Conservation (phyloP, 2,797 vertebrate species). For the Nannoperca obscura region DNA sequence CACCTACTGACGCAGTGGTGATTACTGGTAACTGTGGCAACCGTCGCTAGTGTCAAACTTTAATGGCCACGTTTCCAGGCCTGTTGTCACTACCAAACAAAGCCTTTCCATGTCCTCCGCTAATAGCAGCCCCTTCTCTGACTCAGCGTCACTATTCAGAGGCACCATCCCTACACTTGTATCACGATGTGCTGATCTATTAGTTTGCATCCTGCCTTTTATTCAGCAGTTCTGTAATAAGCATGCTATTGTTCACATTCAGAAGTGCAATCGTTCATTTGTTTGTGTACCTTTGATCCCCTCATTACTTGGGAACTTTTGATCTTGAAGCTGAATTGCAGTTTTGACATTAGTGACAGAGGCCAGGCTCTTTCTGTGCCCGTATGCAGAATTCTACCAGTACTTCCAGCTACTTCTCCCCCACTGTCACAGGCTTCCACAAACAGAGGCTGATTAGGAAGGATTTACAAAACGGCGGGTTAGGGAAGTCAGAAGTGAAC, state of each 20-base stretch:
- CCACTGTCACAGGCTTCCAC: conserved; percentile 1
- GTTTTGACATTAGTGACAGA: not conserved
- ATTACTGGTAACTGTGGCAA: conserved; percentile 72
- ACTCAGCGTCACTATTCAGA: conserved; percentile 39
- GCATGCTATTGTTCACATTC: not conserved
- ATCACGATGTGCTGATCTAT: not conserved
- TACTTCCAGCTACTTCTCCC: not conserved
- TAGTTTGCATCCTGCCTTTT: not conserved
- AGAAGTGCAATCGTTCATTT: not conserved
- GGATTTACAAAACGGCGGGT: conserved; percentile 23
- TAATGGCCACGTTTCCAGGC: conserved; percentile 64
- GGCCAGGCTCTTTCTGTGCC: not conserved
- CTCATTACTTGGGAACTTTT: not conserved
- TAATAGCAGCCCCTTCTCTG: conserved; percentile 35
- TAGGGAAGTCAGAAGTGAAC: conserved; percentile 10
- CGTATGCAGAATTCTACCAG: not conserved
- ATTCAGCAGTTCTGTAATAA: conserved; percentile 1
- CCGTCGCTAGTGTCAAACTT: conserved; percentile 42
- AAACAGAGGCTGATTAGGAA: conserved; percentile 23
- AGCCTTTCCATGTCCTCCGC: conserved; percentile 47
- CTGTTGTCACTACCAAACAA: conserved; percentile 58
- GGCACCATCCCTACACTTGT: not conserved
- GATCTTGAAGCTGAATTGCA: not conserved
- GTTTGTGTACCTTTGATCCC: not conserved
- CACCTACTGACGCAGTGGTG: conserved; percentile 44